Base-by-base conservation (phyloP, 2,888 invertebrate genomes). In the Steinernema hermaphroditum region DNA sequence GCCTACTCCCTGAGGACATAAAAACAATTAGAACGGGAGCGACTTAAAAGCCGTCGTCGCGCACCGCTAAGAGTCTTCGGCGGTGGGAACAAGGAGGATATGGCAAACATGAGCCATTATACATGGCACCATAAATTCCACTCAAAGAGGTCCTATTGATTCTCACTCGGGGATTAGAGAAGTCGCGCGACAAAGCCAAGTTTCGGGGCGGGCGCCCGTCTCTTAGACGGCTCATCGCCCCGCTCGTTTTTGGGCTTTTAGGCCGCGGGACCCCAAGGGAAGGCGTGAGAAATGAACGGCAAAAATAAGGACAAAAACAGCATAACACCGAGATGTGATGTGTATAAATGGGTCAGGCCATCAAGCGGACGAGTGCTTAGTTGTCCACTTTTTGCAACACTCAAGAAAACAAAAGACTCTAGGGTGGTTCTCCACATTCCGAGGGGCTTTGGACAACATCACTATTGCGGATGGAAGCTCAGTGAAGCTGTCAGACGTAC, bases 101-200 rank as follows among this genome's bases (percentile, higher is more conserved):
- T 12, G 54, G 54, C 54, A 54, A 54, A 54, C 54, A 54, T 54
- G 54, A 54, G 54, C 54, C 54, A 24, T 54, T 54, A 54, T 54
- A 54, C 54, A 54, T 54, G 19, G 27, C 22, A 27, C 54, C 27
- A 54, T 54, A 54, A 54, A 54, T 54, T 54, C 54, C 54, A 54
- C 54, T 54, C 54, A 54, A 54, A n/a, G 27, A 24, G 54, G 54
- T 54, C 27, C 54, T 54, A 54, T 54, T 54, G 54, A 54, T 54
- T 54, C 54, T 54, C 54, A 54, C 54, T 22, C 54, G 19, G 54
- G 54, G 54, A 54, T 54, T 54, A 54, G 54, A 12, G 19, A 54
- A 54, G 27, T 22, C 27, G 54, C 27, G 54, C 54, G 54, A 22
- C 24, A 54, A 27, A 54, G 54, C 54, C 24, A 54, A 54, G 27